Base-by-base conservation (phyloP, 53 echinoderm and acorn worm genomes). In the Paracentrotus lividus region DNA sequence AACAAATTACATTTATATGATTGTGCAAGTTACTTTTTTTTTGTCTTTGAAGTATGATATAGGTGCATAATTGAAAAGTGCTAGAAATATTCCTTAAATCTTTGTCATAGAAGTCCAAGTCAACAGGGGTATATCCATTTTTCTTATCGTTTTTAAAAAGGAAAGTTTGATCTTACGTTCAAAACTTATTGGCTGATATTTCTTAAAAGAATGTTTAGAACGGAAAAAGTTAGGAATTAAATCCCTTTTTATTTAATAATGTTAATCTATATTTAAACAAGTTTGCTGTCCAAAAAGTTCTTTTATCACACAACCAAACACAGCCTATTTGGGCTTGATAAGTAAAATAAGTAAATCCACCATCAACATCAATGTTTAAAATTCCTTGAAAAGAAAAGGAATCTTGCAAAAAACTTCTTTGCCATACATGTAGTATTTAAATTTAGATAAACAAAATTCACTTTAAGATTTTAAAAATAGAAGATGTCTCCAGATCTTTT, bases 51-150 rank as follows among this genome's bases (percentile, higher is more conserved):
- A 81, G 81, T 45, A 81, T n/a, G 47, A 27, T 49, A 47, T 81
- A n/a, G 33, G 81, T 81, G 81, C 81, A 81, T 81, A 47, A 18
- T n/a, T 47, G n/a, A 9, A 8, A 64, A 26, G 81, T 81, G 81
- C 81, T 18, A 26, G 44, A 81, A 81, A 26, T 45, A 45, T 81
- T 16, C 81, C 18, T 72, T 18, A 81, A 81, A 81, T 81, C 81
- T 47, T 81, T 26, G 81, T 81, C 81, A 47, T 24, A n/a, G 47
- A 40, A 81, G 44, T 81, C 45, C 81, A 45, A n/a, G 81, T 81
- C 81, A 81, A 15, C 81, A 81, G 81, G 81, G 45, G 81, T n/a
- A 81, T 47, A 81, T 81, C 81, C 81, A 81, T 81, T 47, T 27
- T 47, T 45, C 24, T 45, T 47, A 81, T 44, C 12, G 26, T 45